Percentiles rank a stretch among this genome's conserved stretches.
Evolutionary conservation across 37 sponge, comb jelly and placozoan species (phyloP).

Genomic region (Axinella damicornis): DNA sequence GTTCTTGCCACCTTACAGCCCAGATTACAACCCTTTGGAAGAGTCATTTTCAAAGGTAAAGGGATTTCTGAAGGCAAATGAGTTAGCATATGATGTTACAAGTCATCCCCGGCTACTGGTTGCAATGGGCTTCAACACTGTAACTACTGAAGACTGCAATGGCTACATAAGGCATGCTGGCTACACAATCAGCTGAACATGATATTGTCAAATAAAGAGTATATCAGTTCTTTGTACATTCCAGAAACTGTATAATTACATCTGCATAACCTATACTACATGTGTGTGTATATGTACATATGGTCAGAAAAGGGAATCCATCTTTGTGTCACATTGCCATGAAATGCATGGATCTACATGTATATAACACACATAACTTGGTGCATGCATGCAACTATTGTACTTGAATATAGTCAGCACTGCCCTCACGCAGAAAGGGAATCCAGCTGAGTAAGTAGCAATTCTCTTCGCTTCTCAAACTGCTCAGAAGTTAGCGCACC

Average conservation of each 20-base stretch:
- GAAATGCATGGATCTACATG: background rate
- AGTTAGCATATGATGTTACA: conserved; percentile 9
- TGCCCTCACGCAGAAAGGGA: too few species aligned
- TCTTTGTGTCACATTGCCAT: background rate
- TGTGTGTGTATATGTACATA: too few species aligned
- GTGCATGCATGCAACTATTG: too few species aligned
- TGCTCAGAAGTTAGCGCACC: conserved; percentile 26
- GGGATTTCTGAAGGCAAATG: conserved; percentile 20
- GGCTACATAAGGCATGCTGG: conserved; percentile 46
- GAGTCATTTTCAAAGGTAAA: conserved; percentile 45
- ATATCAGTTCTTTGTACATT: too few species aligned
- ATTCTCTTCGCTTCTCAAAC: conserved; percentile 18
- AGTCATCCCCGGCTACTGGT: background rate
- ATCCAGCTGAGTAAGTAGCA: conserved; percentile 31
- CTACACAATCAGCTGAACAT: too few species aligned
- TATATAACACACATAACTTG: too few species aligned
- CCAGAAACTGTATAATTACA: background rate
- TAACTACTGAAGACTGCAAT: conserved; percentile 30
- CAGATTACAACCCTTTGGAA: conserved; percentile 39
- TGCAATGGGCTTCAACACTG: background rate
- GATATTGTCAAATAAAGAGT: background rate
- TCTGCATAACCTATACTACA: background rate
- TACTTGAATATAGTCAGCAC: too few species aligned
- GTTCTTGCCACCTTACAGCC: conserved; percentile 43
- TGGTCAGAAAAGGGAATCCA: background rate